phyloP scores from a whole-genome alignment of 2,888 invertebrate species.

The Synanthedon tipuliformis region DNA sequence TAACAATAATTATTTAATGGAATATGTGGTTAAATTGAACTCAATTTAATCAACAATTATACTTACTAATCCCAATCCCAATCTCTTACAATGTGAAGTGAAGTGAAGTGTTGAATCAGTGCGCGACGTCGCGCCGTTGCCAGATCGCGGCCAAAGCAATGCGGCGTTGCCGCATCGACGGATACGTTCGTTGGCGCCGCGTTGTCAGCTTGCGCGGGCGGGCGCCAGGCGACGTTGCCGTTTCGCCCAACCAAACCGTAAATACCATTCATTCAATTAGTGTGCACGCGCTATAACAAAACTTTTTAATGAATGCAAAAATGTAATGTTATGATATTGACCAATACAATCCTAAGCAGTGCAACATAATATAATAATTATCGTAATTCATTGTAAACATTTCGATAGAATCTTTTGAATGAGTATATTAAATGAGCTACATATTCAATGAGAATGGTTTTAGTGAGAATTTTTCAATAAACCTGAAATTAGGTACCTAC shows the following conservation, averaged over 20 bases:
- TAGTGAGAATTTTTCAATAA: too few relatives aligned
- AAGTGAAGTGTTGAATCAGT: conserved; percentile 65
- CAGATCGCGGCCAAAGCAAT: conserved; percentile 8
- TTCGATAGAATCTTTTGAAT: too few relatives aligned
- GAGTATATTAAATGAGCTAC: too few relatives aligned
- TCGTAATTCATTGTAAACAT: too few relatives aligned
- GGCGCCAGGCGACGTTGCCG: conserved; percentile 53
- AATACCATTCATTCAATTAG: conserved; percentile 58
- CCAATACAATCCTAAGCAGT: background rate
- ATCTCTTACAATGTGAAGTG: conserved; percentile 21
- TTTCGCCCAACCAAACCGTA: conserved; percentile 37
- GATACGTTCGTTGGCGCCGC: conserved; percentile 12
- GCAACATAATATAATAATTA: background rate
- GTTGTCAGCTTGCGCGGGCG: conserved; percentile 9
- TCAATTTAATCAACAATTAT: too few relatives aligned
- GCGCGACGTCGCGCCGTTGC: conserved; percentile 56
- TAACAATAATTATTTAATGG: too few relatives aligned
- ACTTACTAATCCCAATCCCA: too few relatives aligned
- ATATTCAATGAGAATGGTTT: too few relatives aligned
- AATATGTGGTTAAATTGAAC: too few relatives aligned
- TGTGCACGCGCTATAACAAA: conserved; percentile 16
- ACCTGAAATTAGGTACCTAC: too few relatives aligned
- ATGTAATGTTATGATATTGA: background rate
- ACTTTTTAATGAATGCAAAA: conserved; percentile 30
- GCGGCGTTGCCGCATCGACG: conserved; percentile 33